Evolutionary conservation across 2,113 vertebrate species (phyloP).

Genomic region (Vanacampus margaritifer): DNA sequence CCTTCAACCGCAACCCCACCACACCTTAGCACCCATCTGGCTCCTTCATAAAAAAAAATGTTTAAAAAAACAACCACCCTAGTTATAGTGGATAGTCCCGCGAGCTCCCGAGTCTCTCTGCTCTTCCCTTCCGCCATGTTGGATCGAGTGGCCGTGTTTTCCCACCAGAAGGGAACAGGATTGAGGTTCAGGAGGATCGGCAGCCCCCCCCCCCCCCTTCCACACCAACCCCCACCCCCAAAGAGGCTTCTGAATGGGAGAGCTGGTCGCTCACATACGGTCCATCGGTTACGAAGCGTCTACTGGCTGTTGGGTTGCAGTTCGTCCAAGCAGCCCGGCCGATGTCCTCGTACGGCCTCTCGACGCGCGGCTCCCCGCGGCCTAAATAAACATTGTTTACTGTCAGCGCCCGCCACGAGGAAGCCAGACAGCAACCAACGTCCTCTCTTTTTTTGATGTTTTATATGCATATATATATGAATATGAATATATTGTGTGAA

Average conservation of each 20-base stretch:
- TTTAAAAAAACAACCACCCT: constrained; percentile 47
- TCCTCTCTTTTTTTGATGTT: constrained; percentile 72
- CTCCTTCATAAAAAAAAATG: constrained; percentile 15
- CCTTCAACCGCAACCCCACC: constrained; percentile 47
- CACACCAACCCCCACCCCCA: constrained; percentile 27
- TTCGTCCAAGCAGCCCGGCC: constrained; percentile 52
- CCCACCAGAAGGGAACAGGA: constrained; percentile 36
- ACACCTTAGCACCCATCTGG: constrained; percentile 47
- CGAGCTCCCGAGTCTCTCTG: constrained; percentile 50
- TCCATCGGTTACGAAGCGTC: constrained; percentile 47
- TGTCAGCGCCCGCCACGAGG: constrained; percentile 68
- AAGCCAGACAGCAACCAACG: constrained; percentile 63
- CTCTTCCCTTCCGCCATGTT: constrained; percentile 38
- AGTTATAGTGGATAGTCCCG: constrained; percentile 47
- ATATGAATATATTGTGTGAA: constrained; percentile 77
- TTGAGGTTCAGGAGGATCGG: constrained; percentile 41
- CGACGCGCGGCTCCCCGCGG: constrained; percentile 74
- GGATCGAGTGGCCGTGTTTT: constrained; percentile 14
- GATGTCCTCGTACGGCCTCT: constrained; percentile 73
- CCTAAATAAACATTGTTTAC: constrained; percentile 54
- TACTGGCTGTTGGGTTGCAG: constrained; percentile 41
- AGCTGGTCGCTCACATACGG: constrained; percentile 46
- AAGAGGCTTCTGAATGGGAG: constrained; percentile 42
- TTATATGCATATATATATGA: constrained; percentile 75
- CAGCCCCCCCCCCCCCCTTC: constrained; percentile 10